phyloP scores from a whole-genome alignment of 2,797 vertebrate genomes.

The Pyrocephalus nanus region DNA sequence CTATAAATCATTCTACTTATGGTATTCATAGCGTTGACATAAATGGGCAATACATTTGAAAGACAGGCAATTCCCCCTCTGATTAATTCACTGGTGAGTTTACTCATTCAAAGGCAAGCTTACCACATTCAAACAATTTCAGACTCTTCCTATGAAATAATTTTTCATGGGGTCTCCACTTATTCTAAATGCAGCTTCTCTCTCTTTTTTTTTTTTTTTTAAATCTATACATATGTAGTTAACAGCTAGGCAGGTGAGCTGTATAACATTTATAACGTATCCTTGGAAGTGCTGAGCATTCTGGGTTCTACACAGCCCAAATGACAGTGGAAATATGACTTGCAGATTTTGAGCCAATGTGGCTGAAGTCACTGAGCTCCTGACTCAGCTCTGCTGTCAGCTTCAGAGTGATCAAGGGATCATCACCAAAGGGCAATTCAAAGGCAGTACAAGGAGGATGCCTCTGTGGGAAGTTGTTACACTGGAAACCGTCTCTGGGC shows the following conservation, averaged over 20 bases:
- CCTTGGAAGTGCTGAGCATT: neutral
- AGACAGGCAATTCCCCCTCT: neutral
- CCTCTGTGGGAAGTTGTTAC: neutral
- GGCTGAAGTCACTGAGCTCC: neutral
- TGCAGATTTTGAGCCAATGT: neutral
- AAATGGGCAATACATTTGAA: neutral
- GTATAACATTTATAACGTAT: neutral
- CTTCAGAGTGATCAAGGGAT: accelerated
- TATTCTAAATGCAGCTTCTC: neutral
- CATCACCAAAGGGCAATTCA: neutral
- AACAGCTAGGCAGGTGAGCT: neutral
- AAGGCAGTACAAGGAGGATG: neutral
- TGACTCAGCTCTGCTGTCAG: neutral
- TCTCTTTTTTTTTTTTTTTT: neutral
- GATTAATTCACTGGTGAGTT: neutral
- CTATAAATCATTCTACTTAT: neutral
- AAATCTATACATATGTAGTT: neutral
- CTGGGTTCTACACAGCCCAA: neutral
- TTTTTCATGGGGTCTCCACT: neutral
- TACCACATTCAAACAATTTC: neutral
- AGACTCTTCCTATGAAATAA: neutral
- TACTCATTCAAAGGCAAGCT: neutral
- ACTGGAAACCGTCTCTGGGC: neutral
- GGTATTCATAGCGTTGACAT: neutral
- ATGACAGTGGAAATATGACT: neutral